Percentiles rank a stretch among this genome's conserved stretches.
Evolutionary conservation across 2,888 invertebrate genomes (phyloP).

Genomic region (Eurois occulta): DNA sequence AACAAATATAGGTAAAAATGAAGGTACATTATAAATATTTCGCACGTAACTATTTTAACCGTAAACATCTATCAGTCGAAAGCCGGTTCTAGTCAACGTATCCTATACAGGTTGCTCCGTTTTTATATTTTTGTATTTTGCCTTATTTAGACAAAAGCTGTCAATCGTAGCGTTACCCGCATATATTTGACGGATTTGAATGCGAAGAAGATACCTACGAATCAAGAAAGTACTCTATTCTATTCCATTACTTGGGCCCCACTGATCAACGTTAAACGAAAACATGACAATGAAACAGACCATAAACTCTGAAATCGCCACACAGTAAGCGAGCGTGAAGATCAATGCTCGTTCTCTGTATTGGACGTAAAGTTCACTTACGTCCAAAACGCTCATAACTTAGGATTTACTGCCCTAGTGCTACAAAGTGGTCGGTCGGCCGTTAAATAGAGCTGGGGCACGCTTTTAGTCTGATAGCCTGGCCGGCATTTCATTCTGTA

Average conservation of each 20-base stretch:
- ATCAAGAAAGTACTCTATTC: not conserved
- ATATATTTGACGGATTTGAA: not conserved
- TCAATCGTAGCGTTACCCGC: not conserved
- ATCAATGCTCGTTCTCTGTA: slow-evolving; percentile 24
- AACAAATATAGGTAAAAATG: too few relatives aligned
- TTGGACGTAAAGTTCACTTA: slow-evolving; percentile 35
- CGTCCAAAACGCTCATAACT: slow-evolving; percentile 40
- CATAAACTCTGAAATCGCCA: slow-evolving; percentile 9
- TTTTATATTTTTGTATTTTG: too few relatives aligned
- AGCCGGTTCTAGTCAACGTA: too few relatives aligned
- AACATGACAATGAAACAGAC: not conserved
- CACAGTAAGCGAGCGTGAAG: slow-evolving; percentile 11
- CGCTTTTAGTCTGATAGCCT: slow-evolving; percentile 43
- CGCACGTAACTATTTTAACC: too few relatives aligned
- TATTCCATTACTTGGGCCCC: not conserved
- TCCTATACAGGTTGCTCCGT: too few relatives aligned
- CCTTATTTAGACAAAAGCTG: too few relatives aligned
- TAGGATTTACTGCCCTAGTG: slow-evolving; percentile 25
- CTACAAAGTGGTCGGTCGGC: slow-evolving; percentile 42
- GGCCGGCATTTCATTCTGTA: not conserved
- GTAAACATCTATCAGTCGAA: too few relatives aligned
- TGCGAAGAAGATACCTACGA: not conserved
- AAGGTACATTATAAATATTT: too few relatives aligned
- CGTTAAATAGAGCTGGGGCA: slow-evolving; percentile 50
- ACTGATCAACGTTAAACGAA: slow-evolving; percentile 6